Percentiles rank a stretch among this genome's conserved stretches.
Conservation (phyloP, 2,888 invertebrate genomes). For the Sesamia inferens region DNA sequence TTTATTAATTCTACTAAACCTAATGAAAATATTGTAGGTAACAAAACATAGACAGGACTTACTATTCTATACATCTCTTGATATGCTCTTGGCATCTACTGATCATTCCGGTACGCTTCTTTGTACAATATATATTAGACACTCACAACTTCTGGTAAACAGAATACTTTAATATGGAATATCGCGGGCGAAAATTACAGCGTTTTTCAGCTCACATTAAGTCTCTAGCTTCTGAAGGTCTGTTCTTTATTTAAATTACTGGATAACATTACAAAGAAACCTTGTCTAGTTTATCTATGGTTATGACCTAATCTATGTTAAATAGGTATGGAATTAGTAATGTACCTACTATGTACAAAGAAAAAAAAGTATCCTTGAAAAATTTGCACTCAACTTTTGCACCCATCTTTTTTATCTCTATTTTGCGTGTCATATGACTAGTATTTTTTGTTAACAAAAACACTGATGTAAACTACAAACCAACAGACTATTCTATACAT, state of each 20-base stretch:
- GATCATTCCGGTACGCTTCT: not conserved
- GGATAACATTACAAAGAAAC: slow-evolving; percentile 5
- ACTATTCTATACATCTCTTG: not conserved
- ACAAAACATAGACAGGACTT: not conserved
- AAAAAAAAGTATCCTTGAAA: not conserved
- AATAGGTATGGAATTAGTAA: not conserved
- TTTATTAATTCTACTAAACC: not conserved
- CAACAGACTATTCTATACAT: slow-evolving; percentile 22
- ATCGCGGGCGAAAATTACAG: not conserved
- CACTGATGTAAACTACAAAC: slow-evolving; percentile 45
- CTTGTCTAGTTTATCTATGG: slow-evolving; percentile 16
- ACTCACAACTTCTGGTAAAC: not conserved
- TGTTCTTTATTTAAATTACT: not conserved
- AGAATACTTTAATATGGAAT: not conserved
- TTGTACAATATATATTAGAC: not conserved
- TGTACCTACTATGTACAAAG: not conserved
- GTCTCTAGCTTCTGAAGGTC: not conserved
- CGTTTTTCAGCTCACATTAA: not conserved
- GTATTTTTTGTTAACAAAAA: slow-evolving; percentile 1
- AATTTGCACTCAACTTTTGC: slow-evolving; percentile 17
- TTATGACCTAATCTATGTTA: not conserved
- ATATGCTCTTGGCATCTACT: not conserved
- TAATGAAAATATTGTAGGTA: not conserved
- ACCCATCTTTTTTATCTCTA: slow-evolving; percentile 13
- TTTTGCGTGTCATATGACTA: slow-evolving; percentile 26